A percentile compares a stretch with the other conserved stretches of the same genome.
phyloP scores from a whole-genome alignment of 2,888 invertebrate species.

The Orthosia incerta region DNA sequence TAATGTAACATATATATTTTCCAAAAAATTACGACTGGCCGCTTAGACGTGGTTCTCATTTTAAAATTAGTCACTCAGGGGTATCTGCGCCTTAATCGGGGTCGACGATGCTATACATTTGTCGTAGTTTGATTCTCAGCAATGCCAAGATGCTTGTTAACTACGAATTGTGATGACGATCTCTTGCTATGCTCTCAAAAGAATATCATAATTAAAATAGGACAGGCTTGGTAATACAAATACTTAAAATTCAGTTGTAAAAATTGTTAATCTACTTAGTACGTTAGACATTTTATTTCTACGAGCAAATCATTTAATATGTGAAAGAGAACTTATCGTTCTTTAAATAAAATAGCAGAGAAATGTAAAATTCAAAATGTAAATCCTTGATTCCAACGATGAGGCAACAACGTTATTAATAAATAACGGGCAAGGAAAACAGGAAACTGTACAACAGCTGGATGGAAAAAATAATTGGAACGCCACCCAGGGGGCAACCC shows the following conservation, averaged over 20 bases:
- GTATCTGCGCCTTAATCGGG: too few species aligned
- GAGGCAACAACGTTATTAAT: slow-evolving; percentile 14
- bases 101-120: not conserved
- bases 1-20: too few species aligned
- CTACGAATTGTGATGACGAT: not conserved
- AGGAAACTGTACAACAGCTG: slow-evolving; percentile 24
- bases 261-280: not conserved
- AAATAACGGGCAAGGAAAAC: slow-evolving; percentile 30
- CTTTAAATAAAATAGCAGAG: not conserved
- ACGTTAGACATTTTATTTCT: not conserved
- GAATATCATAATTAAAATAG: not conserved
- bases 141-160: not conserved
- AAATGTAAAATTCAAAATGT: slow-evolving; percentile 6
- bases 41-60: too few species aligned
- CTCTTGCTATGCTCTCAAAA: not conserved
- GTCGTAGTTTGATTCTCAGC: not conserved
- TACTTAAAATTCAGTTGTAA: not conserved
- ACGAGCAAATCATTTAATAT: slow-evolving; percentile 1
- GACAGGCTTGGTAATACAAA: not conserved
- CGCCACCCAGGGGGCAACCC: slow-evolving; percentile 16
- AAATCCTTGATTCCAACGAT: not conserved
- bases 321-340: not conserved
- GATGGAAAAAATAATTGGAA: slow-evolving; percentile 35
- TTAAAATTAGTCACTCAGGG: too few species aligned
- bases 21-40: too few species aligned